Base-by-base conservation (phyloP, 2,888 invertebrate species). In the Drosophila merina region DNA sequence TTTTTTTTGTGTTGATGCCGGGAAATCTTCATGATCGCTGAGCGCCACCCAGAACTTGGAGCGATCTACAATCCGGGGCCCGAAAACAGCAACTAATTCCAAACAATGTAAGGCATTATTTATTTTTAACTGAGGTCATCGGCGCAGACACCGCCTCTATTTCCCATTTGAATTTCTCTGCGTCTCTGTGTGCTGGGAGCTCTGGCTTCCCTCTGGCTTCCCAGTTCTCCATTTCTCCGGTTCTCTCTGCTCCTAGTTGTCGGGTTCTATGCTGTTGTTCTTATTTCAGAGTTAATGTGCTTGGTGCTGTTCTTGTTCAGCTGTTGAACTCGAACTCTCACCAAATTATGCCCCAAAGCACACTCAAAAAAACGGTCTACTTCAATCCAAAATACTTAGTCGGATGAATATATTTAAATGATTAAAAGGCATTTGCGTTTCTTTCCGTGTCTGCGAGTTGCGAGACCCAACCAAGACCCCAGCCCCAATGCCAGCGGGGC, bases 61-160 rank as follows among this genome's bases (percentile, higher is more conserved):
- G 59, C 12, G 59, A 69, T 67, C 64, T 62, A 57, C 62, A 62
- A 80, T 72, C 77, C 69, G 67, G 74, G 50, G 30, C 54, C 69
- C 58, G 77, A 83, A 83, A 79, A 71, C 88, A 78, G 81, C 81
- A 69, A 88, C 87, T 88, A 88, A 88, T 88, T 88, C 72, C 79
- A 76, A 81, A 86, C 73, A 84, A 76, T 88, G 87, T 88, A 86
- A 86, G 77, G 87, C 86, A 86, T 87, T 86, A 88, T 83, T 88
- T 84, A 84, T 88, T 85, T 85, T 82, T 88, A 85, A 87, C 87
- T 85, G 88, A 85, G 84, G 84, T 85, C 84, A 84, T 86, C 88
- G 76, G 57, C 87, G 76, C 52, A 73, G 60, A 62, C 70, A 67
- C 60, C 33, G 51, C 36, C 68, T 48, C 52, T 40, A 8, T 44